Conservation (phyloP, 2,888 invertebrate genomes). For the Drosophila niveifrons region DNA sequence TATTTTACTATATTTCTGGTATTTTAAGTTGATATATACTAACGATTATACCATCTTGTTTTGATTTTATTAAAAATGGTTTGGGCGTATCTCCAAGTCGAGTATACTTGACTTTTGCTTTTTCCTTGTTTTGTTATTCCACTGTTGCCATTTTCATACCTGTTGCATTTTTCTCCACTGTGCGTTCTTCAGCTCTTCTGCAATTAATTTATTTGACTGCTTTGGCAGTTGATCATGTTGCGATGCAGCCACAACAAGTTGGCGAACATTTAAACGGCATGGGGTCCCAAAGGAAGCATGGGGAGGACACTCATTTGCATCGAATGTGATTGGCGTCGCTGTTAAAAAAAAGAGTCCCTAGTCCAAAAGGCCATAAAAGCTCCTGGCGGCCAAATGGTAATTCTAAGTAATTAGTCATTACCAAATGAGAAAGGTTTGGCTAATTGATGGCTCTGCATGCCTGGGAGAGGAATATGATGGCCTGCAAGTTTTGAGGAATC, state of each 20-base stretch:
- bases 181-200: constrained; percentile 14
- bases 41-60: no score
- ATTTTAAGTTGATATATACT: no score
- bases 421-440: constrained; percentile 32
- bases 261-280: constrained; percentile 50
- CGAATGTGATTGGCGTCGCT: constrained; percentile 32
- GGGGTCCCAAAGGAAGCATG: constrained; percentile 52
- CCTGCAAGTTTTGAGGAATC: background rate
- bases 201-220: constrained; percentile 64
- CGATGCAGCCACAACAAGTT: constrained; percentile 12
- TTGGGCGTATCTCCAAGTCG: no score
- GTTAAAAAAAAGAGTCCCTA: background rate
- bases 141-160: constrained; percentile 50
- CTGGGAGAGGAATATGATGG: constrained; percentile 6
- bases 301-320: constrained; percentile 7
- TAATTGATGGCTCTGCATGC: constrained; percentile 22
- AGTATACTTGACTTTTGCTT: constrained; percentile 9
- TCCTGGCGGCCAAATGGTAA: constrained; percentile 35
- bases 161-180: constrained; percentile 26
- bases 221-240: constrained; percentile 57
- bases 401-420: constrained; percentile 68
- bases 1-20: no score
- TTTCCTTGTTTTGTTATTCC: constrained; percentile 20
- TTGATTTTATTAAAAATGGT: no score
- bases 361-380: constrained; percentile 11